Percentiles rank a stretch among this genome's conserved stretches.
Evolutionary conservation across 2,113 vertebrate species (phyloP).

Genomic region (Hiodon tergisus): DNA sequence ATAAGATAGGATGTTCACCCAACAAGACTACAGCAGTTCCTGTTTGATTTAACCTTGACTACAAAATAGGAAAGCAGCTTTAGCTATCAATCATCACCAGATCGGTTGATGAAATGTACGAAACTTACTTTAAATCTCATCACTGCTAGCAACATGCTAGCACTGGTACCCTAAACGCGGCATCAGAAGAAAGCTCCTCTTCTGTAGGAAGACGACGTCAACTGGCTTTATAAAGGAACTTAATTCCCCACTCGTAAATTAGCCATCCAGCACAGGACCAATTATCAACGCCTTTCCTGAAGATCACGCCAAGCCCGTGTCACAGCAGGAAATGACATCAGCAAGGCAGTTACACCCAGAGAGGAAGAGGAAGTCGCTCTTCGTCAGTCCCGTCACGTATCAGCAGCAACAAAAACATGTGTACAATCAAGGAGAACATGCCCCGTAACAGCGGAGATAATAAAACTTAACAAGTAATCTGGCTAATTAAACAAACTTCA

Average conservation of each 20-base stretch:
- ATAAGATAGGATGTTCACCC: too few species aligned
- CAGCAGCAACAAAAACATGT: slow-evolving; percentile 38
- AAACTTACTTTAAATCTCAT: neutral
- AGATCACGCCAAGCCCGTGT: slow-evolving; percentile 34
- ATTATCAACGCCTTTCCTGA: slow-evolving; percentile 55
- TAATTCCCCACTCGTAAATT: slow-evolving; percentile 50
- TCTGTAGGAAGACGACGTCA: slow-evolving; percentile 53
- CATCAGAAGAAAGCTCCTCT: slow-evolving; percentile 51
- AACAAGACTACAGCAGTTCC: too few species aligned
- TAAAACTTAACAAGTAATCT: slow-evolving; percentile 13
- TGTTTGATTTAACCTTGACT: too few species aligned
- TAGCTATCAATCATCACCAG: too few species aligned
- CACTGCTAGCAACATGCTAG: slow-evolving; percentile 57
- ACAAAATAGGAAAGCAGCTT: too few species aligned
- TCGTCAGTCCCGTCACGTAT: slow-evolving; percentile 51
- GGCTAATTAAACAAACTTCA: too few species aligned
- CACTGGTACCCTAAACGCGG: slow-evolving; percentile 48
- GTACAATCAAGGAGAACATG: slow-evolving; percentile 45
- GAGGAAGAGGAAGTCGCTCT: slow-evolving; percentile 16
- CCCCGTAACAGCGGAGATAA: slow-evolving; percentile 42
- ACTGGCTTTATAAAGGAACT: slow-evolving; percentile 61
- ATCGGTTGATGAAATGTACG: too few species aligned
- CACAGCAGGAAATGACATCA: slow-evolving; percentile 60
- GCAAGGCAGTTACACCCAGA: slow-evolving; percentile 1
- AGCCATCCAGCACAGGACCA: slow-evolving; percentile 45